Percentiles rank a stretch among this genome's conserved stretches.
Evolutionary conservation across 2,113 vertebrate species (phyloP).

Genomic region (Neotoma lepida): DNA sequence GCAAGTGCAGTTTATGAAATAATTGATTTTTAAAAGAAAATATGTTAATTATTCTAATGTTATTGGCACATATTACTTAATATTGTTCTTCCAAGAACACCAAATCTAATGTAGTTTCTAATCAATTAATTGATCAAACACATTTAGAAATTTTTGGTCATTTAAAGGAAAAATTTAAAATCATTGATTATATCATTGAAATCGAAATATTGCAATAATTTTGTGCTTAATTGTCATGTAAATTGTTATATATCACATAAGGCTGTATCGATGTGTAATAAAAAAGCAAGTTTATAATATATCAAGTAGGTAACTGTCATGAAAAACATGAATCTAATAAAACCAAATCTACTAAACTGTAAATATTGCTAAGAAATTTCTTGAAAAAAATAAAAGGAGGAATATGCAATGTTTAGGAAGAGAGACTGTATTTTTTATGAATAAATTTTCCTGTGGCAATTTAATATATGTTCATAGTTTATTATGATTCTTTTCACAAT

Average conservation of each 20-base stretch:
- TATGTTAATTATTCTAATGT: constrained; percentile 48
- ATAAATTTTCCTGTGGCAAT: background rate
- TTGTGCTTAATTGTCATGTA: background rate
- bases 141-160: no score
- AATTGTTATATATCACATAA: background rate
- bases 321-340: background rate
- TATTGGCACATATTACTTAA: constrained; percentile 33
- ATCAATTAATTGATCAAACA: no score
- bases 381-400: background rate
- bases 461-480: background rate
- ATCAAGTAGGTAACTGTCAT: background rate
- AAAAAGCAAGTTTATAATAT: background rate
- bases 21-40: constrained; percentile 56
- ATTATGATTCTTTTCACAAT: background rate
- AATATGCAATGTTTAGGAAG: background rate
- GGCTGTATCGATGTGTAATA: no score
- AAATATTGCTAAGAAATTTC: background rate
- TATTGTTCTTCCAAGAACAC: background rate
- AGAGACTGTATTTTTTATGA: background rate
- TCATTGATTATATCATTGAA: background rate
- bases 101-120: no score
- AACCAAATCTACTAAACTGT: background rate
- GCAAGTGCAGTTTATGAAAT: background rate
- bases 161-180: background rate
- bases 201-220: background rate